Evolutionary conservation across 2,888 invertebrate species (phyloP), one percentile per base, ranked within the genome.

Genomic region (Acleris laterana): DNA sequence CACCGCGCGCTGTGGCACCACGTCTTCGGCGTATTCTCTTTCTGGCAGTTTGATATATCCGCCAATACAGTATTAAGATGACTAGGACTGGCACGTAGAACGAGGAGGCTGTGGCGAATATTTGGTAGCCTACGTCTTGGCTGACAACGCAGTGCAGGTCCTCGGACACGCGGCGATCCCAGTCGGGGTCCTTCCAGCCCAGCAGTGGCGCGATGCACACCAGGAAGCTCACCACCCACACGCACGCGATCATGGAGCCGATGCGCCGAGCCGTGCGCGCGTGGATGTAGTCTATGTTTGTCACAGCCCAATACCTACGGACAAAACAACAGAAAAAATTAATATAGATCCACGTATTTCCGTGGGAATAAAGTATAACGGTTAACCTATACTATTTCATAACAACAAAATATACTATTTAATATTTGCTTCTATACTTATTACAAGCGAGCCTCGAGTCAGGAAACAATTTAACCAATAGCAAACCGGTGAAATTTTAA

Each of bases 71-170:
- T 78, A 97, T 95, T 74, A 98, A 94, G 82, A 99, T 98, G 62
- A 97, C 95, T 69, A 96, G 93, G 55, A 98, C 94, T 28, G 98
- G 98, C 71, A 97, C 95, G 87, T 98, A 98, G 90, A 98, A 98
- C 48, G 98, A 98, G 38, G 97, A 97, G 38, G 96, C 95, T 0
- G 98, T 98, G 42, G 98, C 98, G 82, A 98, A 98, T 80, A 98
- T 95, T 91, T 98, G 97, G 82, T 96, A 96, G 71, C 95, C 95
- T 69, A 96, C 94, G 79, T 97, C 97, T 83, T 98, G 98, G 78
- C 97, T 97, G 74, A 98, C 97, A 63, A 97, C 94, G 82, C 96
- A 96, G 74, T 94, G 94, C 75, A 95, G 94, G 77, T 96, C 95
- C 75, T 94, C 93, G 46, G 95, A 93, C 49, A 94, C 89, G 65